Percentiles rank a stretch among this genome's conserved stretches.
These are phyloP conservation scores for Chrysemys picta DNA, from an alignment of 2,113 vertebrate species.

Conservation along the genomic window DNA sequence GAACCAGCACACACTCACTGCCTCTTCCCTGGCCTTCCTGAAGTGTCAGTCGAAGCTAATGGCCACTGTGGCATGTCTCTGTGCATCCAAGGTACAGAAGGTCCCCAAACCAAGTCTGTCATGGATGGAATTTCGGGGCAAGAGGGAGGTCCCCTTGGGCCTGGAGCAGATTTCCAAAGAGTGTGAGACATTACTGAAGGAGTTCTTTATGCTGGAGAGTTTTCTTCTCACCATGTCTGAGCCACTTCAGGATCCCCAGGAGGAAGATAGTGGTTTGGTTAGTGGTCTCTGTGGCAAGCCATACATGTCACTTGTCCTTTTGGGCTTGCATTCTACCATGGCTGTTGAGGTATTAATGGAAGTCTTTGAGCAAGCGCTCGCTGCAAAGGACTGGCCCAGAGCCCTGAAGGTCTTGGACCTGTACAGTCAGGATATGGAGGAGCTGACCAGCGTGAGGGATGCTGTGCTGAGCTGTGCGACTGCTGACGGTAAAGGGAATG, in stretches of 20 bases:
- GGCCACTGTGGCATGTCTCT: slow-evolving; percentile 87
- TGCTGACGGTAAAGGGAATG: slow-evolving; percentile 82
- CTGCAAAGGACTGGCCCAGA: slow-evolving; percentile 81
- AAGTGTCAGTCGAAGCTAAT: slow-evolving; percentile 88
- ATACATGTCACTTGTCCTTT: slow-evolving; percentile 82
- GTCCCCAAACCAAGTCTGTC: slow-evolving; percentile 83
- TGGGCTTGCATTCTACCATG: slow-evolving; percentile 84
- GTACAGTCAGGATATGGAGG: slow-evolving; percentile 80
- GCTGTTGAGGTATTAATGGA: slow-evolving; percentile 79
- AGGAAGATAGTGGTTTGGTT: slow-evolving; percentile 73
- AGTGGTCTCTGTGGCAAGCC: slow-evolving; percentile 82
- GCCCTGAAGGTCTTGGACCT: slow-evolving; percentile 86
- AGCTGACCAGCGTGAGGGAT: slow-evolving; percentile 84
- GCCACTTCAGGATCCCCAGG: slow-evolving; percentile 76
- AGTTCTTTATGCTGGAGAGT: slow-evolving; percentile 85
- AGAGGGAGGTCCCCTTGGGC: slow-evolving; percentile 85
- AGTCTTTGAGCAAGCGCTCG: slow-evolving; percentile 88
- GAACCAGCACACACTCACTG: slow-evolving; percentile 83
- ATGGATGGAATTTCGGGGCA: slow-evolving; percentile 88
- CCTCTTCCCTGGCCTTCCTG: slow-evolving; percentile 89
- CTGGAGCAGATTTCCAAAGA: slow-evolving; percentile 89
- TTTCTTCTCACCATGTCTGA: slow-evolving; percentile 86
- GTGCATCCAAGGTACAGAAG: slow-evolving; percentile 75
- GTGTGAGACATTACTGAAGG: slow-evolving; percentile 85
- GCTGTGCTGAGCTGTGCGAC: slow-evolving; percentile 87